Evolutionary conservation across 2,797 vertebrate genomes (phyloP).

Genomic region (Sarcophilus harrisii): DNA sequence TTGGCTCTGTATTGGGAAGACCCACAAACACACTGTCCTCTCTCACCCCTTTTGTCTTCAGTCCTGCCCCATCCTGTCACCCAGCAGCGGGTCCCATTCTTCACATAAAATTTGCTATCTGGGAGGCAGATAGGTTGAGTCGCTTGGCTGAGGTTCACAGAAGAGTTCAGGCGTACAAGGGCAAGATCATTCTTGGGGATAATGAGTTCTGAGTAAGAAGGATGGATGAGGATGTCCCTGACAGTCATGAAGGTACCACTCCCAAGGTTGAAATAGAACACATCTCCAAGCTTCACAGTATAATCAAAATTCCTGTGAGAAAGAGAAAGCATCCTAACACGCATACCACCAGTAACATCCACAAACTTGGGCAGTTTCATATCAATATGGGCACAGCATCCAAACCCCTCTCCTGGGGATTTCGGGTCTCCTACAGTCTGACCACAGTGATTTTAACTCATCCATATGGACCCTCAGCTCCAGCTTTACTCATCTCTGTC

Average conservation of each 20-base stretch:
- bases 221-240: neutral
- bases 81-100: constrained; percentile 52
- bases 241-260: constrained; percentile 37
- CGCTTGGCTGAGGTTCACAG: constrained; percentile 31
- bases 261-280: fast-evolving
- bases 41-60: neutral
- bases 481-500: neutral
- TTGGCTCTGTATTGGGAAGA: neutral
- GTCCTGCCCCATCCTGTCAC: constrained; percentile 57
- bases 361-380: neutral
- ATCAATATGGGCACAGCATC: neutral
- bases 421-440: neutral
- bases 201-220: fast-evolving
- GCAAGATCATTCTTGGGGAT: neutral
- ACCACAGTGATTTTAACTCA: neutral
- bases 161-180: constrained; percentile 38
- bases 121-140: constrained; percentile 64
- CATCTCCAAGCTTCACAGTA: constrained; percentile 54
- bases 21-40: neutral
- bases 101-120: neutral
- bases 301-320: constrained; percentile 8
- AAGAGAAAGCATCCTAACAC: neutral
- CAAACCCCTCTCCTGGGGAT: neutral
- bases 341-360: neutral
- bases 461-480: neutral